phyloP scores from a whole-genome alignment of 2,797 vertebrate species.

The Notolabrus celidotus region DNA sequence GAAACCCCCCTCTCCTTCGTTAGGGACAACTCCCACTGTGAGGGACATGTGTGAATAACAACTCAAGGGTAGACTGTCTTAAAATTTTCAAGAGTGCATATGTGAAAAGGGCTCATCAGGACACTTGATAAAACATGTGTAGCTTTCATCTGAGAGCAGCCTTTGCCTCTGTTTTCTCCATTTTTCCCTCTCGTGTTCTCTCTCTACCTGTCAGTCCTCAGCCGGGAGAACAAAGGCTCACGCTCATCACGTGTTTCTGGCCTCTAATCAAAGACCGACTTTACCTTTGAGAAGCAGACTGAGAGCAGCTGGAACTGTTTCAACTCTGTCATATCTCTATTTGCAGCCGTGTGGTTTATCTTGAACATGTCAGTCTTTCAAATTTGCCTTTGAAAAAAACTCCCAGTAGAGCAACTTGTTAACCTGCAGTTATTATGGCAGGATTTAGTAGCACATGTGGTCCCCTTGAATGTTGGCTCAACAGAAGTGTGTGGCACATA shows the following conservation, averaged over 20 bases:
- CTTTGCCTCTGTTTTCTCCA: background rate
- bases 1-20: too few relatives aligned
- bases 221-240: slow-evolving; percentile 12
- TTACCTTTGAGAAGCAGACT: slow-evolving; percentile 3
- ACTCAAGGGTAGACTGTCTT: too few relatives aligned
- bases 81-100: too few relatives aligned
- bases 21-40: too few relatives aligned
- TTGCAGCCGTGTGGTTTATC: background rate
- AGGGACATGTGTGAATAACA: too few relatives aligned
- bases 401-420: background rate
- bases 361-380: background rate
- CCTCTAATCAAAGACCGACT: slow-evolving; percentile 17
- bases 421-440: background rate
- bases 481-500: too few relatives aligned
- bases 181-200: slow-evolving; percentile 25
- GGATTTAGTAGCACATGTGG: background rate
- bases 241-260: background rate
- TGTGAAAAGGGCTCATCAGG: too few relatives aligned
- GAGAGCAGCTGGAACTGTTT: slow-evolving; percentile 21
- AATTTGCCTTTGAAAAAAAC: background rate
- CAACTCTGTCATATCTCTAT: background rate
- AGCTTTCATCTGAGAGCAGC: background rate
- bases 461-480: background rate
- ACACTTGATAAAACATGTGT: background rate
- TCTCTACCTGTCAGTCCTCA: slow-evolving; percentile 31